These are phyloP conservation scores for Zapus hudsonius DNA, from an alignment of 2,113 vertebrate species.

Conservation along the genomic window DNA sequence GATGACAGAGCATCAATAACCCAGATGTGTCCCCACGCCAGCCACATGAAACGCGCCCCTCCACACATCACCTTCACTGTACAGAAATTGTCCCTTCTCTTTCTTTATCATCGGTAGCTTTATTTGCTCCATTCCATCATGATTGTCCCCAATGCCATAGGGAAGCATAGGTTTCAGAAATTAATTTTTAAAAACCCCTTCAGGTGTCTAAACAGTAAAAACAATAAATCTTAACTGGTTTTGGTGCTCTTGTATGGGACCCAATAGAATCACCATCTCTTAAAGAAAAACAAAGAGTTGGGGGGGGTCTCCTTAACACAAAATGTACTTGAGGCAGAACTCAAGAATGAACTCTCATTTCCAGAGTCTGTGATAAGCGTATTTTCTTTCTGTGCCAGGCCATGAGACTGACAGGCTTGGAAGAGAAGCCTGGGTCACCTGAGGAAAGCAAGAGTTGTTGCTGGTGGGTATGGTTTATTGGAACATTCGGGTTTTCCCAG, in stretches of 20 bases:
- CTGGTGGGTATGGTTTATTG: background rate
- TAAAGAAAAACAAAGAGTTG: background rate
- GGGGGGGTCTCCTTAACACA: background rate
- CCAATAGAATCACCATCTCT: background rate
- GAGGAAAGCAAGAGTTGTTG: background rate
- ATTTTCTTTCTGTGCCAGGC: background rate
- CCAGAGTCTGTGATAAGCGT: background rate
- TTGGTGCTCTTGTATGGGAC: background rate
- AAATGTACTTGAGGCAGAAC: background rate
- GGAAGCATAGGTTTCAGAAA: background rate
- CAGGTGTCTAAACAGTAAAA: background rate
- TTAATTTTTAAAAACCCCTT: background rate
- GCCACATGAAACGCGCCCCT: background rate
- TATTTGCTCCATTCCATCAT: slow-evolving; percentile 10
- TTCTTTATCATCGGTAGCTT: slow-evolving; percentile 10
- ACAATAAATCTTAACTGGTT: background rate
- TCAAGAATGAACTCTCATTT: background rate
- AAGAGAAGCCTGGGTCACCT: background rate
- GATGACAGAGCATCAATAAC: background rate
- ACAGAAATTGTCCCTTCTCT: background rate
- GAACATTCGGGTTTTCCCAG: slow-evolving; percentile 51
- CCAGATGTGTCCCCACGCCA: background rate
- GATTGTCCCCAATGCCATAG: background rate
- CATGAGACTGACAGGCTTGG: background rate
- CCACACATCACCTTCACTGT: background rate